These are phyloP conservation scores for Acronicta aceris DNA, from an alignment of 2,888 invertebrate species.

Conservation along the genomic window DNA sequence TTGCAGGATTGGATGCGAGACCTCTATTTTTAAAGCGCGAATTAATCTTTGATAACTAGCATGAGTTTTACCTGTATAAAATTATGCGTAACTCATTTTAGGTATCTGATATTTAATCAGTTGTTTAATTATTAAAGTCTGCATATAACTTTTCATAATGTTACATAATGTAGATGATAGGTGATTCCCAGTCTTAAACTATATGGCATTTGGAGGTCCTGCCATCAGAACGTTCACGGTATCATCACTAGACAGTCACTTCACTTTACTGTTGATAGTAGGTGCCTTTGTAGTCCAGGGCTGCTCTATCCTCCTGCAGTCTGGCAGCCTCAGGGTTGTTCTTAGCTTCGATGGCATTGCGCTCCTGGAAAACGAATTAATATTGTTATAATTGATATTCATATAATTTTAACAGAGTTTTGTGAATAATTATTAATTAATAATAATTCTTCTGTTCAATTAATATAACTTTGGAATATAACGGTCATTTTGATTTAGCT, in stretches of 20 bases:
- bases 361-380: slow-evolving; percentile 85
- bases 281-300: slow-evolving; percentile 90
- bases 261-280: slow-evolving; percentile 86
- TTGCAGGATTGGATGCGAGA: slow-evolving; percentile 36
- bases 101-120: too few species aligned
- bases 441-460: too few species aligned
- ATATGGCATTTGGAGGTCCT: slow-evolving; percentile 58
- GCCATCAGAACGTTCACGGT: slow-evolving; percentile 61
- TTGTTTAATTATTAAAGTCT: too few species aligned
- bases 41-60: not conserved
- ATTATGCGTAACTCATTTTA: too few species aligned
- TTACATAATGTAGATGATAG: slow-evolving; percentile 34
- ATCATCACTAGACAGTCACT: slow-evolving; percentile 51
- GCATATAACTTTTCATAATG: not conserved
- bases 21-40: too few species aligned
- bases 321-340: slow-evolving; percentile 86
- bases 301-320: slow-evolving; percentile 79
- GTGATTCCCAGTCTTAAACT: slow-evolving; percentile 49
- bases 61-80: not conserved
- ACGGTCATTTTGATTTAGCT: too few species aligned
- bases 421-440: too few species aligned
- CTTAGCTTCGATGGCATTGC: slow-evolving; percentile 87
- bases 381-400: not conserved
- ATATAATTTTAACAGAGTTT: too few species aligned
- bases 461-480: too few species aligned